Percentiles rank a stretch among this genome's conserved stretches.
Conservation (phyloP, 2,888 invertebrate species). For the Taphrorychus bicolor region DNA sequence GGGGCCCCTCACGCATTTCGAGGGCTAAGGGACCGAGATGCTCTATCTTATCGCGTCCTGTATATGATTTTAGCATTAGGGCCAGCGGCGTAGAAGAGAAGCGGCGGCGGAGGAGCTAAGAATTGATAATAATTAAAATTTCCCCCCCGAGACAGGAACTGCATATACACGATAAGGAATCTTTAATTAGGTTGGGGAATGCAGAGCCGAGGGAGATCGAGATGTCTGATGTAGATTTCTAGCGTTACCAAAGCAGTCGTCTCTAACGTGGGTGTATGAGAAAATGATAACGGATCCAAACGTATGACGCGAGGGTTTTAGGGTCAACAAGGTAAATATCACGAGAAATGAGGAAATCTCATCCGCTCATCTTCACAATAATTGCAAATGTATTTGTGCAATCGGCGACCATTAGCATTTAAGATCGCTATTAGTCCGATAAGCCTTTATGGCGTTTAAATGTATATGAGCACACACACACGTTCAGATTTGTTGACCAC, state of each 20-base stretch:
- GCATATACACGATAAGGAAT: slow-evolving; percentile 36
- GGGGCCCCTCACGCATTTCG: slow-evolving; percentile 17
- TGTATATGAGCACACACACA: slow-evolving; percentile 33
- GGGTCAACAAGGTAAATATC: not conserved
- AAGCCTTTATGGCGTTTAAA: slow-evolving; percentile 37
- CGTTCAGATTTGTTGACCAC: slow-evolving; percentile 18
- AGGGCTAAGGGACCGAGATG: slow-evolving; percentile 23
- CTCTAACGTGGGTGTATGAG: slow-evolving; percentile 30
- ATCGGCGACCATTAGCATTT: slow-evolving; percentile 41
- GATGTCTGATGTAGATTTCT: slow-evolving; percentile 35
- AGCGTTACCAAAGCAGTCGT: slow-evolving; percentile 30
- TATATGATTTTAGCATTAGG: slow-evolving; percentile 26
- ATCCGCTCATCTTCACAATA: slow-evolving; percentile 31
- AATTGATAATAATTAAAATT: slow-evolving; percentile 36
- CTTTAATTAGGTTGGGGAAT: slow-evolving; percentile 40
- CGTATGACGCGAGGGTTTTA: not conserved
- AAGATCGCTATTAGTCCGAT: slow-evolving; percentile 37
- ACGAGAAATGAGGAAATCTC: slow-evolving; percentile 10
- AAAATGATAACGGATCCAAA: slow-evolving; percentile 23
- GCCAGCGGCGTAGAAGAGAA: slow-evolving; percentile 11
- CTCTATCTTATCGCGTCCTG: slow-evolving; percentile 25
- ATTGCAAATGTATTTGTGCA: slow-evolving; percentile 39
- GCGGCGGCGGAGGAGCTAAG: slow-evolving; percentile 12
- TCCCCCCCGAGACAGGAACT: slow-evolving; percentile 37
- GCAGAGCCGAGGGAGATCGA: slow-evolving; percentile 36